These are phyloP conservation scores for Scatophagus argus DNA, from an alignment of 2,113 vertebrate genomes.

Conservation along the genomic window DNA sequence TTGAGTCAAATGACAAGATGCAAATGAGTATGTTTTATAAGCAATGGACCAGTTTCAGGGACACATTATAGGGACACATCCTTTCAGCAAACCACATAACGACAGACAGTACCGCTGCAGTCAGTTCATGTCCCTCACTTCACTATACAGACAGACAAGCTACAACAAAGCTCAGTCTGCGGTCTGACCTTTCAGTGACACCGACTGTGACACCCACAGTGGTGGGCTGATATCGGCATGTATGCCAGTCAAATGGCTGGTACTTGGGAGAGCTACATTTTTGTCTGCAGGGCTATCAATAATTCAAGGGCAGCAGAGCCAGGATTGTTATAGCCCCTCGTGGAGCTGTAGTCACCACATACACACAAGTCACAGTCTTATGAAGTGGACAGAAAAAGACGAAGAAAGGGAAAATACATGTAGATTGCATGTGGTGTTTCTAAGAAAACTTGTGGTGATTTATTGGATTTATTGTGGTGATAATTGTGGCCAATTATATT, in stretches of 20 bases:
- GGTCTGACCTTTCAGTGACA: conserved; percentile 51
- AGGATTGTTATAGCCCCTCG: not conserved
- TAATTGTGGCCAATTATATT: too few relatives aligned
- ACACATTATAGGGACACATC: not conserved
- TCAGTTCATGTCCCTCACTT: conserved; percentile 40
- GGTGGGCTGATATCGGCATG: conserved; percentile 24
- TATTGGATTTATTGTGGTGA: too few relatives aligned
- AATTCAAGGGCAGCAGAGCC: conserved; percentile 39
- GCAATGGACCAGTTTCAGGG: not conserved
- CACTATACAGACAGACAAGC: conserved; percentile 25
- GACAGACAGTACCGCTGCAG: conserved; percentile 2
- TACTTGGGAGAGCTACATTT: not conserved
- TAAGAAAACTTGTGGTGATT: not conserved
- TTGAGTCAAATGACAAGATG: not conserved
- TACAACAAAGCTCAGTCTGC: conserved; percentile 17
- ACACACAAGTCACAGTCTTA: not conserved
- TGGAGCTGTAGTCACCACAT: not conserved
- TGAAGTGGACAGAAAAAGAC: not conserved
- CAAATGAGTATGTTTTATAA: not conserved
- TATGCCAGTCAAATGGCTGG: conserved; percentile 9
- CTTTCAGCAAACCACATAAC: conserved; percentile 35
- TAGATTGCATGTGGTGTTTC: not conserved
- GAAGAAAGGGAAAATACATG: not conserved
- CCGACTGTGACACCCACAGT: conserved; percentile 29
- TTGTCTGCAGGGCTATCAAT: conserved; percentile 42